A percentile compares a stretch with the other conserved stretches of the same genome.
Conservation (phyloP, 2,888 invertebrate genomes). For the Falcaria lacertinaria region DNA sequence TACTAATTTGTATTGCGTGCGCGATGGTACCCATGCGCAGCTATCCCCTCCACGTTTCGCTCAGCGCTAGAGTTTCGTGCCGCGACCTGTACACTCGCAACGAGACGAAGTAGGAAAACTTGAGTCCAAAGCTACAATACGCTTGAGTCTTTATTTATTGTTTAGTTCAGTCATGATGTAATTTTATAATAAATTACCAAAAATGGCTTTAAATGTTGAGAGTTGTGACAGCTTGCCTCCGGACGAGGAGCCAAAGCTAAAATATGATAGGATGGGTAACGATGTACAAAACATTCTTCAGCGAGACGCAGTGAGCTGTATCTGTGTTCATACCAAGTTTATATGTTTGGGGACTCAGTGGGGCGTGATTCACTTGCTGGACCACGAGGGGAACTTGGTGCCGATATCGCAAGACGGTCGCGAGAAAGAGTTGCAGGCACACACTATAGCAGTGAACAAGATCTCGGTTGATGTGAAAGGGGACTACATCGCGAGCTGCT, state of each 20-base stretch:
- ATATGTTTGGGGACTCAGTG: constrained; percentile 95
- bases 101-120: constrained; percentile 6
- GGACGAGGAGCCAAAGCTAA: constrained; percentile 90
- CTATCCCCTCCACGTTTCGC: too few species aligned
- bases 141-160: too few species aligned
- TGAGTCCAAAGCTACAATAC: too few species aligned
- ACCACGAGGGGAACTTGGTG: constrained; percentile 93
- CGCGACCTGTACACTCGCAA: too few species aligned
- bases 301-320: constrained; percentile 91
- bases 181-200: constrained; percentile 10
- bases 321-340: constrained; percentile 97
- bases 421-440: constrained; percentile 86
- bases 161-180: not conserved
- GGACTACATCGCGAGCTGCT: constrained; percentile 96
- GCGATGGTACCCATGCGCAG: too few species aligned
- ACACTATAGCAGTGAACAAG: constrained; percentile 95
- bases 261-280: constrained; percentile 93
- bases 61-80: too few species aligned
- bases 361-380: constrained; percentile 93
- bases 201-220: constrained; percentile 65
- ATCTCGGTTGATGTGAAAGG: constrained; percentile 96
- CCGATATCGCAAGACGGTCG: constrained; percentile 77
- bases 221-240: constrained; percentile 67
- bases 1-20: too few species aligned
- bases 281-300: constrained; percentile 91